Base-by-base conservation (phyloP, 23 tunicate species). In the Trididemnum clinides region DNA sequence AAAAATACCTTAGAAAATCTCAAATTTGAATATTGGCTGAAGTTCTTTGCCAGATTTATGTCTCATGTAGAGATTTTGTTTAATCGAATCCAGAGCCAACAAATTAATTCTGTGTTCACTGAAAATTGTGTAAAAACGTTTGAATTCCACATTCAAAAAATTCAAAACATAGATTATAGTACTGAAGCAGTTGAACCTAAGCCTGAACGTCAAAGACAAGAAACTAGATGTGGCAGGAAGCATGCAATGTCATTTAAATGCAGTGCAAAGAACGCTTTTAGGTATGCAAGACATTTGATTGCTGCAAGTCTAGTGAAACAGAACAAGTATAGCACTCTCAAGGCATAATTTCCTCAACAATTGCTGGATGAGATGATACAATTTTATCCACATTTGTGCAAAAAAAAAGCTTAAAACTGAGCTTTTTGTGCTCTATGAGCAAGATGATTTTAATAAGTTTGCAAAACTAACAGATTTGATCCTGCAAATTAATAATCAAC, bases 61-160 rank as follows among this genome's bases (percentile, higher is more conserved):
- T 71, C 84, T 57, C 84, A 51, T 80, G 84, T 80, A 1, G 84
- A 54, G 33, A 80, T 80, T 28, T 33, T 80, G 7, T 80, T 2
- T 33, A 57, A 58, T 34, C 71, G 58, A 58, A 32, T 80, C 15
- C 84, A 80, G 44, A 30, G 35, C 10, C 33, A 71, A 30, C 34
- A 77, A 44, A 77, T 77, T 33, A 50, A 51, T n/a, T 12, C 62
- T 15, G 30, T 38, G 35, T 29, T 29, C 1, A 64, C 33, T 22
- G 26, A 21, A 18, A 35, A 49, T 19, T 77, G 62, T 2, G 63
- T 77, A 50, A 77, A 32, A 2, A 44, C 27, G 27, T 77, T 77
- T 77, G 37, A 77, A 26, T 1, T 0, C 20, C 22, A 28, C 15
- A 38, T 77, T 49, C 20, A 39, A 0, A 28, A 77, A 77, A 12